Base-by-base conservation (phyloP, 2,888 invertebrate species). In the Diloba caeruleocephala region DNA sequence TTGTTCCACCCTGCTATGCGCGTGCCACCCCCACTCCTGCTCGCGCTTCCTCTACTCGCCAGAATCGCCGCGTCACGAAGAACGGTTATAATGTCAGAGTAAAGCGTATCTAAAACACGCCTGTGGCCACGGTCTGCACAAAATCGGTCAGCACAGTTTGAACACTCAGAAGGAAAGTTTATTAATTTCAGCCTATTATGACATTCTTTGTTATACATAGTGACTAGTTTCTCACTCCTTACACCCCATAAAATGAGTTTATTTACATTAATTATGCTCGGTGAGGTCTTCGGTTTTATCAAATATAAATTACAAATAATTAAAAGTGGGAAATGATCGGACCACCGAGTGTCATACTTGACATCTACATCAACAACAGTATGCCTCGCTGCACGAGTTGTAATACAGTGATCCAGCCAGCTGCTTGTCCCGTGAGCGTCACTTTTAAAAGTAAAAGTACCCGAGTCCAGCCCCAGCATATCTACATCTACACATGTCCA, bases 1-100 rank as follows among this genome's bases (percentile, higher is more conserved):
- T 43, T 53, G 31, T 69, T 72, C 71, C 71, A 73, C 0, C 70
- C 63, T 1, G 37, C 9, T n/a, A 69, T 7, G 1, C 38, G 25
- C n/a, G 12, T n/a, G 17, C 42, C n/a, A 0, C 5, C 9, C 28
- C 2, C 8, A 7, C 8, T 10, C 19, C 26, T n/a, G 4, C 0
- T 8, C 7, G 2, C 17, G 1, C 19, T n/a, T n/a, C n/a, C 36
- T 1, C 19, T 13, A 44, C 29, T 13, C 10, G 6, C 12, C 36
- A 13, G 0, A n/a, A n/a, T n/a, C n/a, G 66, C 51, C 0, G 62
- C 49, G 5, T 51, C 28, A 3, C 21, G 17, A 3, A 68, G 29
- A 5, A 50, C 38, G 12, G 26, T 6, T 0, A 68, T 46, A 15
- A 71, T 51, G 23, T 56, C 49, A 7, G 3, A 14, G 43, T 71